These are phyloP conservation scores for Branchipolynoe longqiensis DNA, from an alignment of 2,888 invertebrate species.

Conservation along the genomic window DNA sequence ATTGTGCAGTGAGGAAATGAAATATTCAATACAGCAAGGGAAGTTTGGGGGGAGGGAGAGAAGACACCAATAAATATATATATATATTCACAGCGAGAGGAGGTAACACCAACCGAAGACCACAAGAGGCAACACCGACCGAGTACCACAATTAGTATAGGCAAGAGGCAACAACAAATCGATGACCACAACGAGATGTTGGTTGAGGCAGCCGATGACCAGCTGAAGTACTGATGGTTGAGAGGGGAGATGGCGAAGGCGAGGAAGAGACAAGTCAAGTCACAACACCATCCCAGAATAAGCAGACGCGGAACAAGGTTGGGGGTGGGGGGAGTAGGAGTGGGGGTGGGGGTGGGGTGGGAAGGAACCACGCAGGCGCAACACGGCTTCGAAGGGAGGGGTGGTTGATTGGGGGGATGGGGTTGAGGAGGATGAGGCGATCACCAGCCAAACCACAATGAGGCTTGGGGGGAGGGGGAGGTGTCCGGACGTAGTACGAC, in stretches of 20 bases:
- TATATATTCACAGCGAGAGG: background rate
- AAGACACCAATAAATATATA: background rate
- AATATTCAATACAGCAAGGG: no score
- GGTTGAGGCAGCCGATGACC: no score
- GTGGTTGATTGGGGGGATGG: no score
- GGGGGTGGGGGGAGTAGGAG: background rate
- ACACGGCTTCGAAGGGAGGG: no score
- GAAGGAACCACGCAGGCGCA: background rate
- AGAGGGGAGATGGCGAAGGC: background rate
- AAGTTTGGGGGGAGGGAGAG: no score
- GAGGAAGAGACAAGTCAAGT: no score
- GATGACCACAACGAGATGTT: background rate
- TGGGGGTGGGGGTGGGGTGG: background rate
- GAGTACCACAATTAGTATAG: background rate
- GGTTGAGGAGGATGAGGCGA: no score
- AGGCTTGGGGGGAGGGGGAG: no score
- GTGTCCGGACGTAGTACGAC: background rate
- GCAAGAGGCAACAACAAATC: conserved; percentile 12
- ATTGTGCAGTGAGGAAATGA: no score
- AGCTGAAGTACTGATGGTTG: background rate
- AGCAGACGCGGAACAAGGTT: background rate
- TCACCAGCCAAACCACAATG: no score
- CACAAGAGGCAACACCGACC: conserved; percentile 24
- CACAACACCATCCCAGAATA: background rate
- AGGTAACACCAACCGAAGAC: background rate